phyloP scores from a whole-genome alignment of 1,140 invertebrate genomes.

The Drosophila suzukii region DNA sequence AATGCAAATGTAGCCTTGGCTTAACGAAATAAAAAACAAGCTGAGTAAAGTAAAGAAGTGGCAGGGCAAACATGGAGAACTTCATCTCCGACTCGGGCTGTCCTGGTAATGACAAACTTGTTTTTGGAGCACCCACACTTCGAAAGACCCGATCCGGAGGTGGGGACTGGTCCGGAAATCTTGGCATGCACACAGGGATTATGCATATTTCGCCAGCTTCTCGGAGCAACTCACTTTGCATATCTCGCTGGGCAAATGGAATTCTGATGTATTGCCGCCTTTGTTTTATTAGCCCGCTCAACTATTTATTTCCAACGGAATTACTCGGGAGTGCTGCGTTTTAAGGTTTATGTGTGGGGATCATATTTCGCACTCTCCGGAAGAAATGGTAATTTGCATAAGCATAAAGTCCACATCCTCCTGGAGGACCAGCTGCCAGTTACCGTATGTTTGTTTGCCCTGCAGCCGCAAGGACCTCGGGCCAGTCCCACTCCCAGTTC shows the following conservation, averaged over 20 bases:
- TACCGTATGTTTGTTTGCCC: slow-evolving; percentile 42
- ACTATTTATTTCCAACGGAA: slow-evolving; percentile 56
- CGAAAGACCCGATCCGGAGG: slow-evolving; percentile 1
- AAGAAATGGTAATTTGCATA: slow-evolving; percentile 72
- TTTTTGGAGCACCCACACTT: slow-evolving; percentile 39
- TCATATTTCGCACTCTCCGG: slow-evolving; percentile 79
- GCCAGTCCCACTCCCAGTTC: slow-evolving; percentile 4
- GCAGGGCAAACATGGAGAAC: slow-evolving; percentile 21
- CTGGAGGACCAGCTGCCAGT: slow-evolving; percentile 34
- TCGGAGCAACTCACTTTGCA: slow-evolving; percentile 38
- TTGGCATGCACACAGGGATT: slow-evolving; percentile 34
- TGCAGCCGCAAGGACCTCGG: slow-evolving; percentile 32
- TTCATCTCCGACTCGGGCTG: slow-evolving; percentile 33
- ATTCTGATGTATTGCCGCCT: slow-evolving; percentile 63
- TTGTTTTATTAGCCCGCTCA: slow-evolving; percentile 53
- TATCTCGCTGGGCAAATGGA: slow-evolving; percentile 64
- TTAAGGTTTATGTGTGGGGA: slow-evolving; percentile 65
- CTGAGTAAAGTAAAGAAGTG: slow-evolving; percentile 17
- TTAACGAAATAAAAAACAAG: slow-evolving; percentile 41
- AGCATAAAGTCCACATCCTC: slow-evolving; percentile 72
- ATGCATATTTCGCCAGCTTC: slow-evolving; percentile 29
- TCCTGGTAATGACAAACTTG: slow-evolving; percentile 51
- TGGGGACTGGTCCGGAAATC: slow-evolving; percentile 6
- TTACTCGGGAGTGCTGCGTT: slow-evolving; percentile 35
- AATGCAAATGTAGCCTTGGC: slow-evolving; percentile 55